These are phyloP conservation scores for Xestoiulus laeticollis DNA, from an alignment of 2,888 invertebrate species.

Conservation along the genomic window DNA sequence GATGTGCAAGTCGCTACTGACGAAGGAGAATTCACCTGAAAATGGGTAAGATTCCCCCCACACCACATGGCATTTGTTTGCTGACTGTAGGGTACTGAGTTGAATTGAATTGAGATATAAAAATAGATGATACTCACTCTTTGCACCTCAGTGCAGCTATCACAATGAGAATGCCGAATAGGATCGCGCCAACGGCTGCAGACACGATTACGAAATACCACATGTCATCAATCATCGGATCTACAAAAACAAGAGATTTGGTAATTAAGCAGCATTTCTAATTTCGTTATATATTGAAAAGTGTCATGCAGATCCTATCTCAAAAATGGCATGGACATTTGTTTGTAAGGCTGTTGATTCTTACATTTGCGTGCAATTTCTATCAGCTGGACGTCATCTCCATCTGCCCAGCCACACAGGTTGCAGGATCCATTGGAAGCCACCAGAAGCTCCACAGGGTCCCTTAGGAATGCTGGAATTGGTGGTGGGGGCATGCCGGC, in stretches of 20 bases:
- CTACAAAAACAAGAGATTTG: constrained; percentile 49
- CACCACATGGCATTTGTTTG: too few species aligned
- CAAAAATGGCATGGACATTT: too few species aligned
- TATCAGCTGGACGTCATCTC: constrained; percentile 54
- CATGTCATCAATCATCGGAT: constrained; percentile 55
- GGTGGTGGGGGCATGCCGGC: constrained; percentile 55
- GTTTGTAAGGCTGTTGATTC: too few species aligned
- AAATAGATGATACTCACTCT: constrained; percentile 52
- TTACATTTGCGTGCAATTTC: constrained; percentile 53
- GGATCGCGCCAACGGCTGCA: constrained; percentile 54
- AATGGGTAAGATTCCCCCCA: too few species aligned
- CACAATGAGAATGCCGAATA: constrained; percentile 54
- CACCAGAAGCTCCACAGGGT: constrained; percentile 54
- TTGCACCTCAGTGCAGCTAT: constrained; percentile 53
- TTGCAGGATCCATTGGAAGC: constrained; percentile 54
- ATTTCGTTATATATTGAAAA: too few species aligned
- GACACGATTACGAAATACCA: constrained; percentile 56
- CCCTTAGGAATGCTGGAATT: constrained; percentile 55
- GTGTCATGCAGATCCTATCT: too few species aligned
- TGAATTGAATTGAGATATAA: too few species aligned
- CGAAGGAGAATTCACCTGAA: too few species aligned
- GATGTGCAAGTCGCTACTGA: too few species aligned
- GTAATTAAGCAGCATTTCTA: too few species aligned
- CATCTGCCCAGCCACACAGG: constrained; percentile 55
- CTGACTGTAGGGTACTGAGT: too few species aligned